These are phyloP conservation scores for Oriolus oriolus DNA, from an alignment of 2,113 vertebrate genomes.

Conservation along the genomic window DNA sequence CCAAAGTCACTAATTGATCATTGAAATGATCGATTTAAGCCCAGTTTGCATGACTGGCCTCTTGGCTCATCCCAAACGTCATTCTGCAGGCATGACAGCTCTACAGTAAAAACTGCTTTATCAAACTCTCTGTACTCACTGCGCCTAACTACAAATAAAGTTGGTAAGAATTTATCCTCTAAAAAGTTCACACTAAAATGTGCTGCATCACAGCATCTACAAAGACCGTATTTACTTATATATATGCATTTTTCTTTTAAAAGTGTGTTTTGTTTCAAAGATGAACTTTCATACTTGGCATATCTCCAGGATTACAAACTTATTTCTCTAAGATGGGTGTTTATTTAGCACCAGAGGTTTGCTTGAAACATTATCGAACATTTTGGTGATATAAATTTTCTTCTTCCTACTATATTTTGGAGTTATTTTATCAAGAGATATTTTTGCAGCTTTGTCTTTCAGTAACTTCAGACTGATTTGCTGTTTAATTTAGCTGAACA, in stretches of 20 bases:
- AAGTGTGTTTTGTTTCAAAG: neutral
- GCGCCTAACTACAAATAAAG: neutral
- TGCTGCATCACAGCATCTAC: neutral
- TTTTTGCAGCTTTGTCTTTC: neutral
- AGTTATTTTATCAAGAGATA: neutral
- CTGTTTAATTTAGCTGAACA: neutral
- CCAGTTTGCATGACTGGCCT: neutral
- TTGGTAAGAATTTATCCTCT: neutral
- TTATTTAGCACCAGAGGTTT: neutral
- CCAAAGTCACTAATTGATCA: neutral
- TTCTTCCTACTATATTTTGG: neutral
- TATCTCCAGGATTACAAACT: neutral
- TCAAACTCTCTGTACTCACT: neutral
- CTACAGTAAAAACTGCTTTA: neutral
- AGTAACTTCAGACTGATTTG: neutral
- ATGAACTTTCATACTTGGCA: neutral
- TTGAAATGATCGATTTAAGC: neutral
- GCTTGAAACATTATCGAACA: neutral
- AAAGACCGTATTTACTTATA: neutral
- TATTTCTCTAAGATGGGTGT: neutral
- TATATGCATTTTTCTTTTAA: neutral
- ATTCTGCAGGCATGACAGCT: neutral
- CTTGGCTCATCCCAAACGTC: neutral
- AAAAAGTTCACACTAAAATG: neutral
- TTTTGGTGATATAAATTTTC: neutral